Conservation (phyloP, 2,888 invertebrate species). For the Xylota segnis region DNA sequence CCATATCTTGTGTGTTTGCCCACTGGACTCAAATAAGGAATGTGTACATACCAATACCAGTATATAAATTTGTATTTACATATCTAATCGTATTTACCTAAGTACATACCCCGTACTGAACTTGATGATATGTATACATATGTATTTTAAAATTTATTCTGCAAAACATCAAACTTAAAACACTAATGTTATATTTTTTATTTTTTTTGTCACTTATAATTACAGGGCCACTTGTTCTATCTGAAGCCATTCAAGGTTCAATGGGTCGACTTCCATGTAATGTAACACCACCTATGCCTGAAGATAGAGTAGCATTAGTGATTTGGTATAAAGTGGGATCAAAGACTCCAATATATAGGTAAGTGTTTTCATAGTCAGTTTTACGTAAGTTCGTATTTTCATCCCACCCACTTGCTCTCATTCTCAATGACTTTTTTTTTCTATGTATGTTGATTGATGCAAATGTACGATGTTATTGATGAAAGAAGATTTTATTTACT, state of each 20-base stretch:
- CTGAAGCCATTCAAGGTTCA: conserved; percentile 84
- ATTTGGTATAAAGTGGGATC: conserved; percentile 85
- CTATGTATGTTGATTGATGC: too few relatives aligned
- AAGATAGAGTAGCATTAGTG: conserved; percentile 84
- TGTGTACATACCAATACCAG: not conserved
- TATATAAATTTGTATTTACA: not conserved
- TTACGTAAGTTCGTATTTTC: not conserved
- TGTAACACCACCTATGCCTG: conserved; percentile 83
- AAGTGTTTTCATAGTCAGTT: conserved; percentile 68
- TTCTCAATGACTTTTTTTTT: too few relatives aligned
- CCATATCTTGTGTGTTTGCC: too few relatives aligned
- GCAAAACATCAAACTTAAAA: not conserved
- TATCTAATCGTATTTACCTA: too few relatives aligned
- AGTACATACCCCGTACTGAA: too few relatives aligned
- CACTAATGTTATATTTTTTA: not conserved
- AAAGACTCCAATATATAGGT: conserved; percentile 84
- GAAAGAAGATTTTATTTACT: too few relatives aligned
- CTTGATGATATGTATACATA: too few relatives aligned
- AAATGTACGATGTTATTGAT: too few relatives aligned
- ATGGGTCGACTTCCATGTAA: conserved; percentile 84
- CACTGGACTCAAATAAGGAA: too few relatives aligned
- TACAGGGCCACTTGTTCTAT: conserved; percentile 83
- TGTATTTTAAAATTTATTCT: not conserved
- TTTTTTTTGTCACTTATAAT: conserved; percentile 51
- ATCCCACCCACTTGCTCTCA: not conserved